phyloP scores from a whole-genome alignment of 2,113 vertebrate species.

The Triplophysa siluroides region DNA sequence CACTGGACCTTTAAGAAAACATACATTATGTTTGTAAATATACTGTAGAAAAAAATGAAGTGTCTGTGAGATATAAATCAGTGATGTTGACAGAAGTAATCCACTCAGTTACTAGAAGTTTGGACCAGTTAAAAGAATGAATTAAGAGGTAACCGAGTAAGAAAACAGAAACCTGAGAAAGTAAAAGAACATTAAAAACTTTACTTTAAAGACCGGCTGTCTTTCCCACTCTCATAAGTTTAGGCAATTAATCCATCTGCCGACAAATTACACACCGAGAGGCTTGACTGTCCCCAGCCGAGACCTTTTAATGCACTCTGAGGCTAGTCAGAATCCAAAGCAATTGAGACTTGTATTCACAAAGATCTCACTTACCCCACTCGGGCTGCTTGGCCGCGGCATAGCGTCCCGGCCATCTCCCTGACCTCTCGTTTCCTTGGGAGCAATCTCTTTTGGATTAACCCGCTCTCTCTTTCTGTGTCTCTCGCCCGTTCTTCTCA shows the following conservation, averaged over 20 bases:
- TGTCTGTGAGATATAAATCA: no score
- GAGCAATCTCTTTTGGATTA: constrained; percentile 47
- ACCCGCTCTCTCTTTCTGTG: constrained; percentile 41
- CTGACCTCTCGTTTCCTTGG: constrained; percentile 40
- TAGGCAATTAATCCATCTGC: constrained; percentile 29
- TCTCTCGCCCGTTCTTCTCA: constrained; percentile 43
- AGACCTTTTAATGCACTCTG: not conserved
- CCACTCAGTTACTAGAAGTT: no score
- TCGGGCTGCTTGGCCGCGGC: not conserved
- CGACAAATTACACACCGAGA: constrained; percentile 1
- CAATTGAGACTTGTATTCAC: constrained; percentile 7
- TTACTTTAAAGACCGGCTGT: not conserved
- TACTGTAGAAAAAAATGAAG: no score
- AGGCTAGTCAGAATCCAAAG: not conserved
- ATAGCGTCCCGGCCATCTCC: constrained; percentile 26
- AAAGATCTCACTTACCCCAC: constrained; percentile 38
- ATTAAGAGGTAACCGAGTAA: no score
- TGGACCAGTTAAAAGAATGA: no score
- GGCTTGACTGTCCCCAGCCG: not conserved
- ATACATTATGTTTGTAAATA: no score
- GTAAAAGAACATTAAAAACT: no score
- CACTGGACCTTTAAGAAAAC: no score
- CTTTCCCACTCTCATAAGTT: constrained; percentile 16
- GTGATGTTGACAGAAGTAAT: no score
- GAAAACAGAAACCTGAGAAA: no score